These are phyloP conservation scores for Semaprochilodus insignis DNA, from an alignment of 2,797 vertebrate genomes.

Conservation along the genomic window DNA sequence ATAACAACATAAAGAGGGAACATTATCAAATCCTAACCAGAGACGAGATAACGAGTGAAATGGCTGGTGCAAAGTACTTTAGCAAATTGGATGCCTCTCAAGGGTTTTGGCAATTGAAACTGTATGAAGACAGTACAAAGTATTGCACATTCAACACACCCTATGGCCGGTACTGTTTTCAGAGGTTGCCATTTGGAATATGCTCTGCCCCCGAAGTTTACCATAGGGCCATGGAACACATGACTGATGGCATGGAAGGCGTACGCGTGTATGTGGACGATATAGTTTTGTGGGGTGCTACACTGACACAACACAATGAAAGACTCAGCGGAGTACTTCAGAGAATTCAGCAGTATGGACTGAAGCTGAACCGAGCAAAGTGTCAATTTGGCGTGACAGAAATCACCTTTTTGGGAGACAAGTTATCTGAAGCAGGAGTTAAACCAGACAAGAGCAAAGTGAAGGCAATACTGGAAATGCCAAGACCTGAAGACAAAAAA, in stretches of 20 bases:
- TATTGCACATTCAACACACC: constrained; percentile 45
- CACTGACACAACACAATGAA: constrained; percentile 26
- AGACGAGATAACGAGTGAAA: constrained; percentile 39
- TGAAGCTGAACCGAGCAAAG: constrained; percentile 46
- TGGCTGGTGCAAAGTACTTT: constrained; percentile 29
- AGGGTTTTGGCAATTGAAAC: constrained; percentile 35
- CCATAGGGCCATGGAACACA: constrained; percentile 38
- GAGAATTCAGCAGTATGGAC: constrained; percentile 21
- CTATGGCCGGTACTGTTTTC: constrained; percentile 16
- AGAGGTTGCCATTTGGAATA: constrained; percentile 32
- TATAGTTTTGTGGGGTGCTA: constrained; percentile 19
- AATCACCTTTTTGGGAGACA: constrained; percentile 41
- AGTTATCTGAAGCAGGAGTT: constrained; percentile 24
- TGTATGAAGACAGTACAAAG: constrained; percentile 30
- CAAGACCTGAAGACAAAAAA: too few relatives aligned
- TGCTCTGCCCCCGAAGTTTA: constrained; percentile 33
- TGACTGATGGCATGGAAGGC: constrained; percentile 46
- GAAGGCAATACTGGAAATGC: constrained; percentile 2
- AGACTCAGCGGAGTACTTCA: constrained; percentile 23
- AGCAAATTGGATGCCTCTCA: constrained; percentile 39
- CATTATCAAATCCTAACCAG: constrained; percentile 7
- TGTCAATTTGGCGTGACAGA: constrained; percentile 38
- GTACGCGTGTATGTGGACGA: too few relatives aligned
- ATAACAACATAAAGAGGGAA: neutral
- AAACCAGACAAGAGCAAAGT: constrained; percentile 10